Evolutionary conservation across 2,888 invertebrate species (phyloP), one percentile per base, ranked within the genome.

Genomic region (Acleris emargana): DNA sequence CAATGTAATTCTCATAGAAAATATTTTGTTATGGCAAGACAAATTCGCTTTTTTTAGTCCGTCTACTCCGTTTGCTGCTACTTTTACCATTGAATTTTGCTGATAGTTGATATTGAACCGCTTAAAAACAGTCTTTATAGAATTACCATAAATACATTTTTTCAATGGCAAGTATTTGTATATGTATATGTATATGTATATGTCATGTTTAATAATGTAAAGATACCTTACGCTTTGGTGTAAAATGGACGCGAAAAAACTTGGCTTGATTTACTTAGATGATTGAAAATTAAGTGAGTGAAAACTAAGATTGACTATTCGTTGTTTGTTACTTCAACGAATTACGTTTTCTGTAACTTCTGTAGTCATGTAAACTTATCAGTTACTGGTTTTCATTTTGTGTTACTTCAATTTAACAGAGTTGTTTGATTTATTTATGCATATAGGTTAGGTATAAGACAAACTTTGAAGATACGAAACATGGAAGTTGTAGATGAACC

Each of bases 401-500:
- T 66, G 61, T 66, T 55, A 51, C 45, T 60, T 61, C 32, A 60
- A 32, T 50, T 60, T 52, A 42, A 42, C 42, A n/a, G 18, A 66
- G 52, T 67, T 77, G 59, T 78, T 77, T 78, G 74, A 76, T 77
- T 76, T 78, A 79, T 81, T 79, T 79, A 76, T 78, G 75, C 78
- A 75, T 76, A 76, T 64, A 73, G 62, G 67, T 66, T 68, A 67
- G 38, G 38, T 67, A 57, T 61, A 64, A 57, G 58, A 62, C 64
- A 68, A 64, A 59, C 58, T 62, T 62, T 57, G 51, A 18, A 57
- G 32, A 45, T 57, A 49, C 52, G 38, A 62, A 77, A 71, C 69
- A 84, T 84, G 84, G 84, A 84, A 79, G 74, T 77, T 69, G 69
- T 77, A 18, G 76, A 81, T 70, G 82, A 81, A 68, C 77, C 80